Conservation (phyloP, 2,888 invertebrate species). For the Pseudanteris insignis region DNA sequence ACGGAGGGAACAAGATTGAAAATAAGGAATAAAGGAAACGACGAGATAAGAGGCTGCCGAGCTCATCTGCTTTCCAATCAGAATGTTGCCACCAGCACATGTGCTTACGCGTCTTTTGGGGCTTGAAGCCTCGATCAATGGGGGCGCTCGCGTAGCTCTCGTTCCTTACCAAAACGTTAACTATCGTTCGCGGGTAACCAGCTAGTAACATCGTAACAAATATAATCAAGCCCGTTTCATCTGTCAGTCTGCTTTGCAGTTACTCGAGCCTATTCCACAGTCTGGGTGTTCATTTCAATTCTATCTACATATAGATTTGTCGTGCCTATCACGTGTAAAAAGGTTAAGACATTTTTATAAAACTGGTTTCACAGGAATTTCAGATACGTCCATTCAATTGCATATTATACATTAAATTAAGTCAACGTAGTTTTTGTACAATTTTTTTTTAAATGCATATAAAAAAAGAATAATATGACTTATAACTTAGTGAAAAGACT, state of each 20-base stretch:
- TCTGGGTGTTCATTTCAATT: neutral
- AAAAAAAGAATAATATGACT: too few relatives aligned
- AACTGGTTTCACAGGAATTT: neutral
- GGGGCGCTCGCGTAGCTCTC: slow-evolving; percentile 51
- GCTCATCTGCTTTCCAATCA: slow-evolving; percentile 63
- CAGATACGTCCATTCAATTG: too few relatives aligned
- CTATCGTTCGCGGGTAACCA: slow-evolving; percentile 42
- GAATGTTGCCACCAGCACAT: slow-evolving; percentile 59
- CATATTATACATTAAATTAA: slow-evolving; percentile 24
- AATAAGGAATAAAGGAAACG: slow-evolving; percentile 39
- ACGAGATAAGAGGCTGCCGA: slow-evolving; percentile 55
- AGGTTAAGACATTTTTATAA: slow-evolving; percentile 6
- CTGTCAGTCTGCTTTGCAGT: neutral
- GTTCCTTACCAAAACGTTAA: slow-evolving; percentile 47
- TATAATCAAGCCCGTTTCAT: slow-evolving; percentile 1
- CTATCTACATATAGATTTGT: slow-evolving; percentile 4
- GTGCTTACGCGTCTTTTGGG: slow-evolving; percentile 55
- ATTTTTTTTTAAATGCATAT: too few relatives aligned
- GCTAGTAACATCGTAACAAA: slow-evolving; percentile 52
- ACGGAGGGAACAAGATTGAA: slow-evolving; percentile 36
- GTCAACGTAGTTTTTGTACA: too few relatives aligned
- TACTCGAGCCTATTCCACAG: neutral
- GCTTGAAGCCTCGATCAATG: slow-evolving; percentile 58
- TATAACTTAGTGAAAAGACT: too few relatives aligned
- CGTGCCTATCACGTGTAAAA: neutral